phyloP scores from a whole-genome alignment of 1,140 invertebrate species.

The Callitettix versicolor region DNA sequence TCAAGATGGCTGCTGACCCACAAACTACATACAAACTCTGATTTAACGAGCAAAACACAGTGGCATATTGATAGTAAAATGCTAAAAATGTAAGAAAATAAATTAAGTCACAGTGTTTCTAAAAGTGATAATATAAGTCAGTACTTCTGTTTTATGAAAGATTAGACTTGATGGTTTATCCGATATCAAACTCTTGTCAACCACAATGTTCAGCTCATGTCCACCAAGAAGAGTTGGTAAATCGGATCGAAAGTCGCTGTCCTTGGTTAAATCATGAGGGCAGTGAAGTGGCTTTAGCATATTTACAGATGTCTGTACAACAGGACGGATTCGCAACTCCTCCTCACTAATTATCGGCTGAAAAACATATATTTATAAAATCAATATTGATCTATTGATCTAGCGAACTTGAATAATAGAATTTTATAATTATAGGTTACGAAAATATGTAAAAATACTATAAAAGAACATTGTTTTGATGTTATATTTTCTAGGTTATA shows the following conservation, averaged over 20 bases:
- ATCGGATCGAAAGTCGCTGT: conserved; percentile 45
- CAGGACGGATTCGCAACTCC: conserved; percentile 33
- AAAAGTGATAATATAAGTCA: too few relatives aligned
- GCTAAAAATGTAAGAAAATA: too few relatives aligned
- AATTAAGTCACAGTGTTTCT: too few relatives aligned
- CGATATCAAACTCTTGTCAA: not conserved
- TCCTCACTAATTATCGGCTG: not conserved
- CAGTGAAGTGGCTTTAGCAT: conserved; percentile 43
- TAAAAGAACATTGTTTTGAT: not conserved
- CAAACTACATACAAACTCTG: too few relatives aligned
- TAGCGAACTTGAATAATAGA: too few relatives aligned
- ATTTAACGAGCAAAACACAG: too few relatives aligned
- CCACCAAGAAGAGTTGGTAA: conserved; percentile 44
- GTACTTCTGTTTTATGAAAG: not conserved
- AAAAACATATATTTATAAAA: not conserved
- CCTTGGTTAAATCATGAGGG: conserved; percentile 56
- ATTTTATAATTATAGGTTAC: not conserved
- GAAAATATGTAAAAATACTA: not conserved
- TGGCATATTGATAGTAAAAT: too few relatives aligned
- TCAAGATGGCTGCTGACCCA: too few relatives aligned
- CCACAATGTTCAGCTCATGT: not conserved
- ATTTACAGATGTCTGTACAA: conserved; percentile 26
- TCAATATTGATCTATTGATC: not conserved
- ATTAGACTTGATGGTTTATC: not conserved
- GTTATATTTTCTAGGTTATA: too few relatives aligned